Percentiles rank a stretch among this genome's conserved stretches.
Conservation (phyloP, 2,797 vertebrate genomes). For the Phalloptychus januarius region DNA sequence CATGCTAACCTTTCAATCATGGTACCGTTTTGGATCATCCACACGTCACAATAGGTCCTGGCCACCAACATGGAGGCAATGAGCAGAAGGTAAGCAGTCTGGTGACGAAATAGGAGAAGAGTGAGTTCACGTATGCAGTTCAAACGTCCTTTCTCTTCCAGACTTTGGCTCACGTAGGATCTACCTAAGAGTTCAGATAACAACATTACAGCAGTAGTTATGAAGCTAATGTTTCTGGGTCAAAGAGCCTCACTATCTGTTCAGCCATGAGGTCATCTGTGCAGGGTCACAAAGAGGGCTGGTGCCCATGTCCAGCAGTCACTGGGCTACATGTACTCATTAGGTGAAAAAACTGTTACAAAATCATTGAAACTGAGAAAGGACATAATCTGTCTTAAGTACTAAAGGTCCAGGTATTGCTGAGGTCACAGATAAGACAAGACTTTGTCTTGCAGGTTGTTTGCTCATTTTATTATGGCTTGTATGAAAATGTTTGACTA, state of each 20-base stretch:
- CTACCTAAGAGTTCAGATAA: slow-evolving; percentile 28
- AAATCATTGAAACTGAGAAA: not conserved
- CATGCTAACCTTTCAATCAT: slow-evolving; percentile 94
- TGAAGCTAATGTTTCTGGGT: slow-evolving; percentile 31
- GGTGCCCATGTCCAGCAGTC: no score
- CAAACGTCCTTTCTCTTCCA: slow-evolving; percentile 23
- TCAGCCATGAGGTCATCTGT: not conserved
- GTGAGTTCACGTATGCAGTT: not conserved
- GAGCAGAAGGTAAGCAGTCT: slow-evolving; percentile 93
- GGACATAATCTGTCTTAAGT: not conserved
- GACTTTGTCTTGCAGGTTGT: not conserved
- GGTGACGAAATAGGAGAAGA: slow-evolving; percentile 9
- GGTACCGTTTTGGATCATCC: slow-evolving; percentile 99
- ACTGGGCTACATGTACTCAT: no score
- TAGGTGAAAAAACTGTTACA: no score
- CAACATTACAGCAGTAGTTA: not conserved
- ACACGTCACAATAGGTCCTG: slow-evolving; percentile 97
- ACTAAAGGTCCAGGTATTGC: not conserved
- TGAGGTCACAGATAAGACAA: not conserved
- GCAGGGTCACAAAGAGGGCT: not conserved
- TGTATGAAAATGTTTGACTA: not conserved
- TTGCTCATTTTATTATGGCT: not conserved
- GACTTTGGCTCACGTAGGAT: slow-evolving; percentile 18
- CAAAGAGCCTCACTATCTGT: slow-evolving; percentile 31
- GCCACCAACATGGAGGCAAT: slow-evolving; percentile 93